Conservation (phyloP, 2,888 invertebrate genomes). For the Drosophila borborema region DNA sequence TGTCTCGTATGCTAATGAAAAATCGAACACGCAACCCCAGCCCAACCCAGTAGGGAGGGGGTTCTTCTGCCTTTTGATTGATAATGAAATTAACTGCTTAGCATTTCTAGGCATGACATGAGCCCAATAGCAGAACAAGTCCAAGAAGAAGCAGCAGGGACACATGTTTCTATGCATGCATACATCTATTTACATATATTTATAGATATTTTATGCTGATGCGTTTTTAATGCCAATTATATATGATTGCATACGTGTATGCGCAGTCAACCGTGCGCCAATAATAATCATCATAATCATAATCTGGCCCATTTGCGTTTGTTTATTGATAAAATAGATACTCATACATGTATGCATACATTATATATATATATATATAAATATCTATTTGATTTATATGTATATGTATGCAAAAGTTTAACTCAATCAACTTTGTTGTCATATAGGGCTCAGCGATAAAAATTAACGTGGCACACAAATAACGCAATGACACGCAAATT, state of each 20-base stretch:
- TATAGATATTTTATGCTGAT: slow-evolving; percentile 53
- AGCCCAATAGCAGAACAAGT: not conserved
- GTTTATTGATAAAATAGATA: slow-evolving; percentile 71
- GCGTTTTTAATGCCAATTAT: slow-evolving; percentile 79
- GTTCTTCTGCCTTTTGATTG: slow-evolving; percentile 61
- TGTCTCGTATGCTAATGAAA: slow-evolving; percentile 75
- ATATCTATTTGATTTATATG: not conserved
- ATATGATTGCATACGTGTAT: slow-evolving; percentile 42
- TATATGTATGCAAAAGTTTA: slow-evolving; percentile 34
- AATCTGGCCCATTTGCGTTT: slow-evolving; percentile 44
- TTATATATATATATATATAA: not conserved
- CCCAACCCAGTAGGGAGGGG: not conserved
- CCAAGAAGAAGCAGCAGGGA: slow-evolving; percentile 5
- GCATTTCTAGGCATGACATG: slow-evolving; percentile 73
- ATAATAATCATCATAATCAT: slow-evolving; percentile 68
- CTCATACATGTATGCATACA: not conserved
- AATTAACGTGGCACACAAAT: slow-evolving; percentile 57
- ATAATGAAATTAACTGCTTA: slow-evolving; percentile 78
- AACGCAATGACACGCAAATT: slow-evolving; percentile 73
- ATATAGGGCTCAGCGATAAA: slow-evolving; percentile 5
- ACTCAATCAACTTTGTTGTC: slow-evolving; percentile 48
- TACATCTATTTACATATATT: not conserved
- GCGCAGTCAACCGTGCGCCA: slow-evolving; percentile 58
- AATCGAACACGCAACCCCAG: slow-evolving; percentile 72
- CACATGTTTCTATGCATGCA: slow-evolving; percentile 40